Percentiles rank a stretch among this genome's conserved stretches.
Conservation (phyloP, 2,888 invertebrate genomes). For the Plutella xylostella region DNA sequence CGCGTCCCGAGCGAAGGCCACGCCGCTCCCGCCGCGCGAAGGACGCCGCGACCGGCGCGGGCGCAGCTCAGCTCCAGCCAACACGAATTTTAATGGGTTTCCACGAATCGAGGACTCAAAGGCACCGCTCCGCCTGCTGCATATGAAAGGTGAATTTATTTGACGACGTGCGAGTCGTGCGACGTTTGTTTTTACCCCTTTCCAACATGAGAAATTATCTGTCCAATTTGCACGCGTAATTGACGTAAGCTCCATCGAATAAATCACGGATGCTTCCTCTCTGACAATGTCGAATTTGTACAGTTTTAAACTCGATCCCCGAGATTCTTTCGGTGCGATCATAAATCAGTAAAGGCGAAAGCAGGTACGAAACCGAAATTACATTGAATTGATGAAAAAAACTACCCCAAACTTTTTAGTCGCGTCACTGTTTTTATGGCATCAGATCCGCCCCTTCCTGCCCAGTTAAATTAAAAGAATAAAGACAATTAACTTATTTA, state of each 20-base stretch:
- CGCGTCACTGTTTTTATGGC: neutral
- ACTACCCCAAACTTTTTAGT: neutral
- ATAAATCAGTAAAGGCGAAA: constrained; percentile 7
- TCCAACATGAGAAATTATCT: neutral
- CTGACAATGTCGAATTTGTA: neutral
- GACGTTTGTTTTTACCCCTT: constrained; percentile 6
- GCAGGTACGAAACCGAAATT: constrained; percentile 6
- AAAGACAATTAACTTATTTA: too few relatives aligned
- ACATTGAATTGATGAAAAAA: constrained; percentile 6
- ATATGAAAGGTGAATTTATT: constrained; percentile 2
- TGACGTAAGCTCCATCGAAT: constrained; percentile 1
- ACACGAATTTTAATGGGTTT: constrained; percentile 43
- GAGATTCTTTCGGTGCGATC: constrained; percentile 1
- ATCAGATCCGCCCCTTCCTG: neutral
- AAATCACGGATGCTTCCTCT: neutral
- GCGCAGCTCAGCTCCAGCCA: neutral
- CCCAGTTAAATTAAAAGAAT: too few relatives aligned
- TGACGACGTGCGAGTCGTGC: neutral
- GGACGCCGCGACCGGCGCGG: constrained; percentile 23
- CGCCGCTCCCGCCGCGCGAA: constrained; percentile 31
- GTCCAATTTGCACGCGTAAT: neutral
- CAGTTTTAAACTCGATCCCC: neutral
- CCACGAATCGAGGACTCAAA: constrained; percentile 28
- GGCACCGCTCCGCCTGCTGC: constrained; percentile 11
- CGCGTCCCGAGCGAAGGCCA: constrained; percentile 46